A percentile compares a stretch with the other conserved stretches of the same genome.
These are phyloP conservation scores for Scaptodrosophila lebanonensis DNA, from an alignment of 1,140 invertebrate species.

Conservation along the genomic window DNA sequence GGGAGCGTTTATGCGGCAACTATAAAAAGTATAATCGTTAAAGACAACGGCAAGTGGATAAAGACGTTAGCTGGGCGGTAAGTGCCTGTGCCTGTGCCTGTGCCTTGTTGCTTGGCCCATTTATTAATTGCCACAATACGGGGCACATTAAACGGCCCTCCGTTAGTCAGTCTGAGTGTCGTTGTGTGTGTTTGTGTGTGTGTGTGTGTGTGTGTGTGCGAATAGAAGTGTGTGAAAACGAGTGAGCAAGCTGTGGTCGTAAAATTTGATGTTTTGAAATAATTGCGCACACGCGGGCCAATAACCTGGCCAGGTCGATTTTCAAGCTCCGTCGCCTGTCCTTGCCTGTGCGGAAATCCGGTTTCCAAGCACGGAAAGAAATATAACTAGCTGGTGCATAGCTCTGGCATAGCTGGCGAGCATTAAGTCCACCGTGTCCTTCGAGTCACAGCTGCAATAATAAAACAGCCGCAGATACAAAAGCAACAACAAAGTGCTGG, in stretches of 20 bases:
- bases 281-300: too few species aligned
- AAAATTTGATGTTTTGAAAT: slow-evolving; percentile 49
- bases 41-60: slow-evolving; percentile 18
- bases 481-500: too few species aligned
- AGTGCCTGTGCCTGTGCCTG: too few species aligned
- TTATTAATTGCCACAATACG: slow-evolving; percentile 56
- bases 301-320: too few species aligned
- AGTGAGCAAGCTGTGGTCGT: too few species aligned
- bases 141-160: slow-evolving; percentile 37
- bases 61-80: too few species aligned
- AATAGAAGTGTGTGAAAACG: slow-evolving; percentile 56
- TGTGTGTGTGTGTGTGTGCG: slow-evolving; percentile 18
- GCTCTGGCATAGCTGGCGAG: slow-evolving; percentile 8
- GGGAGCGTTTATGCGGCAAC: slow-evolving; percentile 43
- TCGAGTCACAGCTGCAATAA: slow-evolving; percentile 14
- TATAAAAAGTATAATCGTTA: slow-evolving; percentile 52
- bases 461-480: background rate
- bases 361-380: too few species aligned
- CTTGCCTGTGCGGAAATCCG: too few species aligned
- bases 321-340: slow-evolving; percentile 12
- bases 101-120: slow-evolving; percentile 25
- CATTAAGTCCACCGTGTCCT: slow-evolving; percentile 50
- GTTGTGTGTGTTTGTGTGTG: background rate
- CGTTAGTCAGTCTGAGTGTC: slow-evolving; percentile 1
- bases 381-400: too few species aligned